phyloP scores from a whole-genome alignment of 1,140 invertebrate species.

The Cherax quadricarinatus region DNA sequence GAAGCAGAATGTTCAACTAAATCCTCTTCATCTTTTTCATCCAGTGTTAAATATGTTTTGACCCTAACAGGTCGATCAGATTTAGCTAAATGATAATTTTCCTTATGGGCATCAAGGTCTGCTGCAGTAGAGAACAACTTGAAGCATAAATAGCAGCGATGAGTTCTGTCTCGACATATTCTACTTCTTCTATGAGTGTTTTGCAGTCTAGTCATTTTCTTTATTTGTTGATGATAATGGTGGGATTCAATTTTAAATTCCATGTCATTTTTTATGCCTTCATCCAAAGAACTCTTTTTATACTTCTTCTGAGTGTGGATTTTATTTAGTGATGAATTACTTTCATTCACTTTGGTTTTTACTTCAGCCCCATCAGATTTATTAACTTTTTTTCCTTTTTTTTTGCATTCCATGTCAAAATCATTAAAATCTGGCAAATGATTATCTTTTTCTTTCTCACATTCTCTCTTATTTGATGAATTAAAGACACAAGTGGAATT shows the following conservation, averaged over 20 bases:
- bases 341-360: neutral
- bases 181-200: neutral
- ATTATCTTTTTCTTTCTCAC: neutral
- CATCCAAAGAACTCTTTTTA: neutral
- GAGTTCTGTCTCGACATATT: conserved; percentile 39
- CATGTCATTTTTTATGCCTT: conserved; percentile 13
- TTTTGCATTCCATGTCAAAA: neutral
- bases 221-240: conserved; percentile 44
- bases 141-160: conserved; percentile 60
- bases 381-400: neutral
- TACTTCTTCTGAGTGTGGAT: neutral
- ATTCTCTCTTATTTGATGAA: neutral
- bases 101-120: conserved; percentile 50
- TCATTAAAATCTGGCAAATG: neutral
- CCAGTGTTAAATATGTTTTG: conserved; percentile 37
- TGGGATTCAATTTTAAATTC: conserved; percentile 52
- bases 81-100: conserved; percentile 49
- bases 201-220: conserved; percentile 23
- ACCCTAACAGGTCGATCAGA: conserved; percentile 53
- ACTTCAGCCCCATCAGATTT: neutral
- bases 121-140: conserved; percentile 43
- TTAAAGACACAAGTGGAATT: neutral
- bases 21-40: conserved; percentile 38
- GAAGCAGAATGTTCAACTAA: neutral
- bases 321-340: neutral